A percentile compares a stretch with the other conserved stretches of the same genome.
phyloP scores from a whole-genome alignment of 2,113 vertebrate genomes.

The Solea solea region DNA sequence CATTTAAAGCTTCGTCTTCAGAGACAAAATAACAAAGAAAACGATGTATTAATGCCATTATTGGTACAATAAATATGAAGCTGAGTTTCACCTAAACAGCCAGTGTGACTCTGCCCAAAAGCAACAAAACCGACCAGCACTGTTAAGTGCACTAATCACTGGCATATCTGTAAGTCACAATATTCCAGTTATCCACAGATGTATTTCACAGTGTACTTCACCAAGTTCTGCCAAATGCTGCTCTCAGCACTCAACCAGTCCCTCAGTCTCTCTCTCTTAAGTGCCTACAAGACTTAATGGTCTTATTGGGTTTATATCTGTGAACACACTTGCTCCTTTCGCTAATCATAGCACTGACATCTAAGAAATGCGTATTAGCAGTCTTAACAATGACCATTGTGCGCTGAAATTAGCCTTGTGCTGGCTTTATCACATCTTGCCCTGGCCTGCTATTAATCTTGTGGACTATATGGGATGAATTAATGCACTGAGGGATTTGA shows the following conservation, averaged over 20 bases:
- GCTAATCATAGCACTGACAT: constrained; percentile 41
- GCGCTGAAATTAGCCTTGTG: constrained; percentile 53
- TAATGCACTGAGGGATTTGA: constrained; percentile 67
- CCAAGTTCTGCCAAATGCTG: too few species aligned
- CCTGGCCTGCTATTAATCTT: constrained; percentile 71
- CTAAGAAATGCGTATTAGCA: constrained; percentile 41
- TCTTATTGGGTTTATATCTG: constrained; percentile 34
- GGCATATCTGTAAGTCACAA: background rate
- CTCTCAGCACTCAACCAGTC: constrained; percentile 17
- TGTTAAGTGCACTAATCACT: background rate
- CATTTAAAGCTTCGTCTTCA: too few species aligned
- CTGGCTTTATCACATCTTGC: constrained; percentile 62
- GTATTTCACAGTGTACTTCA: too few species aligned
- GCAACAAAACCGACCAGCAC: too few species aligned
- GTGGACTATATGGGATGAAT: constrained; percentile 62
- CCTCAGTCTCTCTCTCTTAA: constrained; percentile 9
- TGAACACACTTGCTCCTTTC: constrained; percentile 28
- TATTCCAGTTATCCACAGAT: too few species aligned
- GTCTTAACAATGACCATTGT: constrained; percentile 66
- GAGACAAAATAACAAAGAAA: too few species aligned
- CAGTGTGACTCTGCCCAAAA: too few species aligned
- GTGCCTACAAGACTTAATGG: constrained; percentile 22
- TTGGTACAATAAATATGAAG: background rate
- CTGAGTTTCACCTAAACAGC: background rate
- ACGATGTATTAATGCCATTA: background rate